Evolutionary conservation across 2,888 invertebrate species (phyloP).

Genomic region (Dascillus cervinus): DNA sequence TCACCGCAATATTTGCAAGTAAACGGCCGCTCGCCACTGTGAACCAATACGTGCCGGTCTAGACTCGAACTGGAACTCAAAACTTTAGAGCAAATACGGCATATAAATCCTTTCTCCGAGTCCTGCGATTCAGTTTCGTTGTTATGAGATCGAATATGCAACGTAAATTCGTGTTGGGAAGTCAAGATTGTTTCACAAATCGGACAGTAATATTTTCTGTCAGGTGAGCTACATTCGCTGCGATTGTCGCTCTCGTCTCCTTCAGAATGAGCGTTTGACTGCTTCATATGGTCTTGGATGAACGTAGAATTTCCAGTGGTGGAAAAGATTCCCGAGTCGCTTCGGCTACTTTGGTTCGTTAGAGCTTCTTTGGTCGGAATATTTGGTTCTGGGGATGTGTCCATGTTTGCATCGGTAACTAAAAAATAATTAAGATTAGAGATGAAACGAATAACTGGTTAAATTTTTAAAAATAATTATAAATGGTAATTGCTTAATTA

Average conservation of each 20-base stretch:
- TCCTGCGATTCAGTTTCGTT: conserved; percentile 43
- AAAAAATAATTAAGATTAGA: conserved; percentile 22
- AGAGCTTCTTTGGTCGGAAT: conserved; percentile 17
- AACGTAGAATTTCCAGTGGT: conserved; percentile 25
- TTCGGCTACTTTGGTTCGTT: conserved; percentile 27
- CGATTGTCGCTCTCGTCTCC: conserved; percentile 49
- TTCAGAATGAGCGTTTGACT: conserved; percentile 23
- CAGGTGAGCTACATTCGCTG: conserved; percentile 47
- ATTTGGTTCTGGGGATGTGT: conserved; percentile 19
- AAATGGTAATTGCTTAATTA: no score
- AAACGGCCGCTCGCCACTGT: conserved; percentile 74
- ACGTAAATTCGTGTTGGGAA: conserved; percentile 59
- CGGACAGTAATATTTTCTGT: conserved; percentile 51
- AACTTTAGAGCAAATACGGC: conserved; percentile 61
- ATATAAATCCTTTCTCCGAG: conserved; percentile 48
- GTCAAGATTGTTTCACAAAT: conserved; percentile 55
- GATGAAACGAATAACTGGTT: background rate
- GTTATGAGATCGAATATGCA: conserved; percentile 61
- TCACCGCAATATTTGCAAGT: conserved; percentile 70
- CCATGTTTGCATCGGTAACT: conserved; percentile 37
- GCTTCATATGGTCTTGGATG: conserved; percentile 15
- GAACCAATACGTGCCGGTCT: conserved; percentile 72
- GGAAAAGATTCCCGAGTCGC: conserved; percentile 39
- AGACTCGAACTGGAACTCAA: conserved; percentile 71
- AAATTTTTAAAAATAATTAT: no score